Conservation (phyloP, 2,888 invertebrate species). For the Metallyticus violacea region DNA sequence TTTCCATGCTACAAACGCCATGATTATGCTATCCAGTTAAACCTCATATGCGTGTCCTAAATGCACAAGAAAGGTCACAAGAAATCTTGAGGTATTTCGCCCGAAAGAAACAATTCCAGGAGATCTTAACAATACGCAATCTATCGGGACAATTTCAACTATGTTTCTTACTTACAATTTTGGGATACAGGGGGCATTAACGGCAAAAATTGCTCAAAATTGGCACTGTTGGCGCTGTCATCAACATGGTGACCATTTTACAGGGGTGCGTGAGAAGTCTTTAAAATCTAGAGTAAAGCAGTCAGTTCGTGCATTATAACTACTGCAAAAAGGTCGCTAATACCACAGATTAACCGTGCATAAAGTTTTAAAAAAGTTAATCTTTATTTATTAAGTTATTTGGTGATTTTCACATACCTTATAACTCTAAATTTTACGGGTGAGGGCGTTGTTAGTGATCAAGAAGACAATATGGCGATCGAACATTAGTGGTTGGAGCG, state of each 20-base stretch:
- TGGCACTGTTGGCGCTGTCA: constrained; percentile 68
- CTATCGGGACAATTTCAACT: constrained; percentile 36
- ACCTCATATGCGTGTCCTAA: constrained; percentile 19
- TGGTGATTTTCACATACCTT: constrained; percentile 22
- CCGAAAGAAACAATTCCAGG: background rate
- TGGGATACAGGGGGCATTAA: constrained; percentile 62
- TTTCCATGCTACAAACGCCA: constrained; percentile 11
- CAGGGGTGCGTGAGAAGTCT: background rate
- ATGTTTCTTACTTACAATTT: constrained; percentile 37
- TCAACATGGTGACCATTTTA: constrained; percentile 53
- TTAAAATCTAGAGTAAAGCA: constrained; percentile 34
- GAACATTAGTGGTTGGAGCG: background rate
- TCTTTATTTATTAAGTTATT: background rate
- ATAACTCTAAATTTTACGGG: constrained; percentile 32
- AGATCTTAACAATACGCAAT: constrained; percentile 35
- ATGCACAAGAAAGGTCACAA: constrained; percentile 27
- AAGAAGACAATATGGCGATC: constrained; percentile 31
- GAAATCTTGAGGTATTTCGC: background rate
- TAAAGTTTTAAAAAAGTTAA: background rate
- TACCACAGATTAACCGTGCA: background rate
- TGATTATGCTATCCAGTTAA: constrained; percentile 18
- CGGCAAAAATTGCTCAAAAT: constrained; percentile 64
- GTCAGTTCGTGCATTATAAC: background rate
- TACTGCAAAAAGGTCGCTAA: background rate
- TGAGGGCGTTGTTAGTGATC: constrained; percentile 31